phyloP scores from a whole-genome alignment of 2,113 vertebrate genomes.

The Noctilio leporinus region DNA sequence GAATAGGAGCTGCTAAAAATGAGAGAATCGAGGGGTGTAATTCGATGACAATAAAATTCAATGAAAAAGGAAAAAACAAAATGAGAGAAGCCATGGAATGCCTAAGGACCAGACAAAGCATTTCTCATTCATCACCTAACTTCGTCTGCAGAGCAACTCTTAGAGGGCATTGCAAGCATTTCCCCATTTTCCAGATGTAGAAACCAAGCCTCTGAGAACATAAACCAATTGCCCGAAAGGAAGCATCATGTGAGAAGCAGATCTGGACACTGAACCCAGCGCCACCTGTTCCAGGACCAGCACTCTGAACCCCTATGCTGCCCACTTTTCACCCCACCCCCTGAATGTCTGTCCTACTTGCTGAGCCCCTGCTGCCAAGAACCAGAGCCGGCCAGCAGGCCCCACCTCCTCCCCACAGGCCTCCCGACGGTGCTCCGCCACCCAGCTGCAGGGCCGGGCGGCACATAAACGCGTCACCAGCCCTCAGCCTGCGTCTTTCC shows the following conservation, averaged over 20 bases:
- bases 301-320: neutral
- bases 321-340: neutral
- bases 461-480: neutral
- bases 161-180: neutral
- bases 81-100: neutral
- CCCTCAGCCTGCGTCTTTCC: neutral
- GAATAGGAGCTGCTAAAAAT: neutral
- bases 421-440: neutral
- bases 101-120: neutral
- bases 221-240: neutral
- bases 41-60: too few species aligned
- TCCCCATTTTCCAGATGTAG: neutral
- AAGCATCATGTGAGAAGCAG: neutral
- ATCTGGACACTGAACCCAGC: neutral
- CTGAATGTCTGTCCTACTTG: neutral
- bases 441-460: neutral
- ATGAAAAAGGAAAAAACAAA: too few species aligned
- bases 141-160: neutral
- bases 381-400: neutral
- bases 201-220: slow-evolving; percentile 6
- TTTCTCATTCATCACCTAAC: neutral
- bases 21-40: too few species aligned
- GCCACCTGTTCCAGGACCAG: neutral
- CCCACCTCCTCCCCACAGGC: too few species aligned
- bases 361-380: too few species aligned